Evolutionary conservation across 2,113 vertebrate genomes (phyloP).

Genomic region (Tiliqua scincoides): DNA sequence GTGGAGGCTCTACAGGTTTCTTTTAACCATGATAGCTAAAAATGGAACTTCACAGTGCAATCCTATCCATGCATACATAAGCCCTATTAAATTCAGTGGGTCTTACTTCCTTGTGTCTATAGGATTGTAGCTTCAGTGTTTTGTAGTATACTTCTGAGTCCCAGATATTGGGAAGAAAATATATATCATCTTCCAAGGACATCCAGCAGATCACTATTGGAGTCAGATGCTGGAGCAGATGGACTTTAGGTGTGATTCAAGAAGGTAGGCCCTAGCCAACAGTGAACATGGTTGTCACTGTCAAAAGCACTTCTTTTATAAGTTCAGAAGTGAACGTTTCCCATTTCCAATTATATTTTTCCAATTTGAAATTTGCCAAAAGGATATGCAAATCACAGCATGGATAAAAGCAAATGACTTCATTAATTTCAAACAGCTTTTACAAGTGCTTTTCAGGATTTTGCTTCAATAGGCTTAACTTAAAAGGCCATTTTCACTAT

Average conservation of each 20-base stretch:
- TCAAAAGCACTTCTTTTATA: not conserved
- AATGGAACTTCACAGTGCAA: no score
- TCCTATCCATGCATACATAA: no score
- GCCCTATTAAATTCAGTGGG: no score
- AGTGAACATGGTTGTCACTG: not conserved
- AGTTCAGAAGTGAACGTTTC: slow-evolving; percentile 8
- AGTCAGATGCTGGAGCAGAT: not conserved
- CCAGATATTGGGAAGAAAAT: not conserved
- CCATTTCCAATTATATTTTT: slow-evolving; percentile 41
- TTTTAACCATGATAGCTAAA: not conserved
- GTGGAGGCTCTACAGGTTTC: no score
- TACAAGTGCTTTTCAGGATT: slow-evolving; percentile 46
- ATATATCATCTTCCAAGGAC: not conserved
- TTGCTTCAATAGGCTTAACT: slow-evolving; percentile 21
- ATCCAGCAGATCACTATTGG: not conserved
- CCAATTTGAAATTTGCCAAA: slow-evolving; percentile 34
- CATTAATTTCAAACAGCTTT: slow-evolving; percentile 49
- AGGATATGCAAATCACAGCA: slow-evolving; percentile 38
- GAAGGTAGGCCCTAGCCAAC: not conserved
- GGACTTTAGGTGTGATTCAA: not conserved
- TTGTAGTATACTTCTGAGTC: not conserved
- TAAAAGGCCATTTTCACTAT: not conserved
- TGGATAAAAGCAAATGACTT: slow-evolving; percentile 36
- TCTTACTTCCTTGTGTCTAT: no score
- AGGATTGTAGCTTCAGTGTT: not conserved